phyloP scores from a whole-genome alignment of 2,888 invertebrate species.

The Xanthia icteritia region DNA sequence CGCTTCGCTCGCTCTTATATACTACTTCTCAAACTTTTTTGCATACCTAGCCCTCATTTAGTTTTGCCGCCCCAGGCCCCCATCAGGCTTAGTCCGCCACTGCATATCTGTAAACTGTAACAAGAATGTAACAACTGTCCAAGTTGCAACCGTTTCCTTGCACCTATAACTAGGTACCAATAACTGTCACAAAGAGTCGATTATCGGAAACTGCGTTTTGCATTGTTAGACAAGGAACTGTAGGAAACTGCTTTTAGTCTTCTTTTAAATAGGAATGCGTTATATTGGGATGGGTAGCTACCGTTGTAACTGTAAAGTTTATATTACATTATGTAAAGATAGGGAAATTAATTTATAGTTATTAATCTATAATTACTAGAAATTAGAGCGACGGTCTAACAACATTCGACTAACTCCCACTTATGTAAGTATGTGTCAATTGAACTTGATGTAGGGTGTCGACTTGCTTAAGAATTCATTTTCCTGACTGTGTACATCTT shows the following conservation, averaged over 20 bases:
- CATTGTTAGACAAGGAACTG: constrained; percentile 31
- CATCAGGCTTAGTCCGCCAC: too few species aligned
- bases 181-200: constrained; percentile 42
- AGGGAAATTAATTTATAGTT: too few species aligned
- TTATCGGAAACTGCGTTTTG: constrained; percentile 34
- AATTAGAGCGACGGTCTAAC: too few species aligned
- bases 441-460: neutral
- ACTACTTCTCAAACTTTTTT: too few species aligned
- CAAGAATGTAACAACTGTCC: too few species aligned
- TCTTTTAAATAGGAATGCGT: neutral
- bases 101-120: constrained; percentile 17
- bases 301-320: too few species aligned
- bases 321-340: neutral
- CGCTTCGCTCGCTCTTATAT: too few species aligned
- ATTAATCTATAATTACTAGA: too few species aligned
- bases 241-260: neutral
- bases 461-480: neutral
- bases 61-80: too few species aligned
- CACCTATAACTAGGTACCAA: constrained; percentile 12
- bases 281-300: neutral
- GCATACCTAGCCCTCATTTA: too few species aligned
- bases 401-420: too few species aligned
- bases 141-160: constrained; percentile 9
- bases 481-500: neutral
- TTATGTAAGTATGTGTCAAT: too few species aligned